phyloP scores from a whole-genome alignment of 2,797 vertebrate genomes.

The Dendrocincla tyrannina region DNA sequence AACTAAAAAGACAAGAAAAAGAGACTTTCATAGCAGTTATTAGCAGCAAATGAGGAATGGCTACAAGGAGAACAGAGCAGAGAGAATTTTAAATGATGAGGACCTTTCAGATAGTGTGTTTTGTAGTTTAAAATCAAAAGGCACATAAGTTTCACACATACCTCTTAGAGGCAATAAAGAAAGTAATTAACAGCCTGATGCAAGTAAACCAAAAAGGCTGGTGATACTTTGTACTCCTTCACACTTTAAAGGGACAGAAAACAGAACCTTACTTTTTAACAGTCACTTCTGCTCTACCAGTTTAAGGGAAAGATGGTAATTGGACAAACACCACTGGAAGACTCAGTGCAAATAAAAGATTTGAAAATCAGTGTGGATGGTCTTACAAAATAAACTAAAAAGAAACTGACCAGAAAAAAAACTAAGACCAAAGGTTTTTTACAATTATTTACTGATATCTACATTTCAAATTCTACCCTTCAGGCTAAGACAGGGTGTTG shows the following conservation, averaged over 20 bases:
- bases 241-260: not conserved
- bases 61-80: not conserved
- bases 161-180: not conserved
- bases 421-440: not conserved
- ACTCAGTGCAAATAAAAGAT: not conserved
- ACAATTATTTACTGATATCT: not conserved
- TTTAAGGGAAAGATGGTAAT: not conserved
- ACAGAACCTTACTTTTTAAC: not conserved
- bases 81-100: not conserved
- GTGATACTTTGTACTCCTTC: not conserved
- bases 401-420: not conserved
- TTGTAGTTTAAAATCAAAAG: not conserved
- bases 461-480: not conserved
- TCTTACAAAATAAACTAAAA: not conserved
- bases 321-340: not conserved
- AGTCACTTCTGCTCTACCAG: not conserved
- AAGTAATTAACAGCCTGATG: not conserved
- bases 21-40: not conserved
- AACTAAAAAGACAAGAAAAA: not conserved
- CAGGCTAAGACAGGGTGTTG: not conserved
- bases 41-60: not conserved
- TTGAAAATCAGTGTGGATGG: not conserved
- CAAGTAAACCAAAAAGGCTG: not conserved
- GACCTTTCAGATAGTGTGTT: not conserved
- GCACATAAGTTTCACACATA: not conserved